Evolutionary conservation across 1,140 invertebrate genomes (phyloP), one percentile per base, ranked within the genome.

Genomic region (Drosophila mauritiana): DNA sequence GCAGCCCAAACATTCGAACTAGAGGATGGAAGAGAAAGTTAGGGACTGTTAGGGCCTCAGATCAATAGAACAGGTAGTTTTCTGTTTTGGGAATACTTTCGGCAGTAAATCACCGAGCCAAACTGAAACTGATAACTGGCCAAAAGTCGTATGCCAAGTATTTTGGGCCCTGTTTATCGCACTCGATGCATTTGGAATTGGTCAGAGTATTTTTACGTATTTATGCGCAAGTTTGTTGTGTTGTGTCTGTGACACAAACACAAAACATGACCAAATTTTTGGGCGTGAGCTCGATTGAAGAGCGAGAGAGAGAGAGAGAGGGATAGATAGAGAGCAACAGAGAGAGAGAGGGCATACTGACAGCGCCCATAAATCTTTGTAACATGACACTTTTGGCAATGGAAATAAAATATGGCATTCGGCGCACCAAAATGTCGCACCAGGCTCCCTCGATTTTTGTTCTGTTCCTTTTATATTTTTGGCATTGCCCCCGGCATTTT

Each of bases 361-460:
- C 86, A 86, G 85, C 70, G 82, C 77, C 73, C 91, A 92, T 92
- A 92, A 92, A 92, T 92, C 91, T 91, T 79, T 77, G 88, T 88
- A 91, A 92, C 91, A 92, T 92, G 91, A 92, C 91, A 92, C 91
- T 92, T 92, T 91, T 92, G 88, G 89, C 91, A 91, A 89, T 91
- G 83, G 84, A 89, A 92, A 92, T 89, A 91, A 91, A 91, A 92
- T 91, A 90, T 91, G 90, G 90, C 80, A 89, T 90, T 78, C 80
- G 81, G 48, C 70, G 78, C 85, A 86, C 70, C 83, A 85, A 90
- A 90, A 89, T 89, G 85, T 89, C 80, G 83, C 83, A 88, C 83
- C 83, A 85, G 63, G 61, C 43, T 56, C 25, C 25, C 15, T 49
- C 39, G 64, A 69, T 46, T 69, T 51, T 52, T 43, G 42, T 46